Base-by-base conservation (phyloP, 2,888 invertebrate species). In the Agrilus biguttatus region DNA sequence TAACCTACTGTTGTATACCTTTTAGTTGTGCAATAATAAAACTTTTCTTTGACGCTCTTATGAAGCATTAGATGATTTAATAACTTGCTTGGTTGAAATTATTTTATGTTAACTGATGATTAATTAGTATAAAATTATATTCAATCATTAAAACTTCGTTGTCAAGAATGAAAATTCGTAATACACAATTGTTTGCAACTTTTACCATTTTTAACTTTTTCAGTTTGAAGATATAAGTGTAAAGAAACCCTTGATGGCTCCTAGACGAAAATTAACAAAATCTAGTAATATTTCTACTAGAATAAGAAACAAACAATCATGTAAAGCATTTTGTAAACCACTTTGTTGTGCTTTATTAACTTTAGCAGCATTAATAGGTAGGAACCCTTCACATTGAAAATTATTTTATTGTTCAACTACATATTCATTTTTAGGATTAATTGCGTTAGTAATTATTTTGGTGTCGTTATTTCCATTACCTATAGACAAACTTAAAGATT, bases 161-260 rank as follows among this genome's bases (percentile, higher is more conserved):
- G 2, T 19, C 5, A 5, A 19, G 5, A 19, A 21, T 6, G 21
- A 7, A 6, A 21, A 38, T 41, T 38, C n/a, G 1, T 19, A 39
- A 39, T 13, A 21, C 4, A 6, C n/a, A n/a, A n/a, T n/a, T n/a
- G n/a, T n/a, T n/a, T 5, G 21, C 2, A 21, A 6, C 1, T 21
- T 21, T 21, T 21, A 17, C n/a, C 12, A 14, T 39, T 33, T 36
- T 8, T 6, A 35, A 40, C 5, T 46, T 40, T 56, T 66, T 14
- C 56, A 78, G 71, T 62, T 76, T 44, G 78, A 81, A 54, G 81
- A 82, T 50, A 71, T 78, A 51, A 79, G 78, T 4, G 73, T 80
- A 3, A 82, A 82, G 60, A 68, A 79, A 44, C 83, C 83, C 0
- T 61, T 83, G 17, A 83, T 83, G 83, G 78, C 83, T 12, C 81